phyloP scores from a whole-genome alignment of 64 coral and sea anemone species.

The Porites lutea region DNA sequence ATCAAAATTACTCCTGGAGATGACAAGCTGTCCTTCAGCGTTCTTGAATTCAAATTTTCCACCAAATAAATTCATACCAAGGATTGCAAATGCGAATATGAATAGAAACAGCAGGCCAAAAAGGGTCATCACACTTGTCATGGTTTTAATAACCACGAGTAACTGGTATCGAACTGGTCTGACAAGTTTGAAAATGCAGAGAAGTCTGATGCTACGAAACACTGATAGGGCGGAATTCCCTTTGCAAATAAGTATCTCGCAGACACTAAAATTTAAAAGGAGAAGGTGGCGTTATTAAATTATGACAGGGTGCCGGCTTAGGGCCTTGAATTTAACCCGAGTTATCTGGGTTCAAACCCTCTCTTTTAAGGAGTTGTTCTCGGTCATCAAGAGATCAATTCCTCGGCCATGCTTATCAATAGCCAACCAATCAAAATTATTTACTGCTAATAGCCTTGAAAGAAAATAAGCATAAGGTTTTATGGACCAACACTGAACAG shows the following conservation, averaged over 20 bases:
- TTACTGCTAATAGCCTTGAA: no score
- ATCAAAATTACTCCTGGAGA: constrained; percentile 89
- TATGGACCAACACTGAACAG: no score
- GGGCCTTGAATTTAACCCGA: no score
- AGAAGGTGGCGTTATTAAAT: not conserved
- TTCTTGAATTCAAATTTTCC: constrained; percentile 82
- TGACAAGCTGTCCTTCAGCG: constrained; percentile 50
- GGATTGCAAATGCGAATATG: constrained; percentile 97
- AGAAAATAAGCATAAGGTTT: no score
- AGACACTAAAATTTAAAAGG: constrained; percentile 42
- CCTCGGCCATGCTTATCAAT: no score
- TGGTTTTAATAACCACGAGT: constrained; percentile 84
- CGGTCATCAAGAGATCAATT: no score
- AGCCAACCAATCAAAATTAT: no score
- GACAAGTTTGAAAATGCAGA: constrained; percentile 96
- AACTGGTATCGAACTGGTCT: constrained; percentile 94
- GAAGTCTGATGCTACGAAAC: constrained; percentile 93
- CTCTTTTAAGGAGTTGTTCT: no score
- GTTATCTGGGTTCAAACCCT: no score
- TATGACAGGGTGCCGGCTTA: no score
- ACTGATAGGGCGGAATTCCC: constrained; percentile 72
- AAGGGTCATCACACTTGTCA: constrained; percentile 95
- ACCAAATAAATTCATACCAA: constrained; percentile 97
- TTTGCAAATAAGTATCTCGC: constrained; percentile 76
- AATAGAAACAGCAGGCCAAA: constrained; percentile 92